Base-by-base conservation (phyloP, 2,113 vertebrate genomes). In the Agapornis roseicollis region DNA sequence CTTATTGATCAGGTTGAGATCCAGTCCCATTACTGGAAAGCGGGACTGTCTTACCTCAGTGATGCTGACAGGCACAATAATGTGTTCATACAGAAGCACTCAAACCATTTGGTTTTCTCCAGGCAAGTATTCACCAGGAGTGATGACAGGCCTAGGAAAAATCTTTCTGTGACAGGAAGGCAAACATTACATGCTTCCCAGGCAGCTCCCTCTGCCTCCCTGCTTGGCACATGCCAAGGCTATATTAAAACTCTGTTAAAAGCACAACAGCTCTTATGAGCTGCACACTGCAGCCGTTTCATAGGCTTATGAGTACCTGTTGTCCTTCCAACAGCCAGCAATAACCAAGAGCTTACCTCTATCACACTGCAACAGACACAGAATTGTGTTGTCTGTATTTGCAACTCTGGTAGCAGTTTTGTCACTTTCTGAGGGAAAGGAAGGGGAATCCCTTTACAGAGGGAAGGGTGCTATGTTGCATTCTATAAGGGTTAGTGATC, bases 131-230 rank as follows among this genome's bases (percentile, higher is more conserved):
- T 95, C 53, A 96, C 70, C 55, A 90, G 85, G 46, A 35, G 74
- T 85, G 86, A 91, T 80, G 92, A 93, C 61, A 92, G 58, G 68
- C 70, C 61, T 61, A 88, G 80, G 68, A 93, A 93, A 82, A 93
- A 91, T 44, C 7, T 93, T 90, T 84, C 76, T 91, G 56, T 83
- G 90, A 92, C 1, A 29, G 86, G 70, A 93, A 95, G 73, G 76
- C 87, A 97, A 96, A 95, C 52, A 93, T 78, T 90, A 78, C 63
- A 49, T 3, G 2, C 58, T 95, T 82, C 79, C 63, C 49, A 74
- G 70, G 86, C 86, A 80, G 84, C 42, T 94, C 39, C 31, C 44
- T 93, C 64, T 96, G 63, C 77, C 76, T 94, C 52, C 37, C 6
- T 15, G 1, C 19, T 60, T 88, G 79, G 69, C 80, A 91, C 64